Evolutionary conservation across 2,113 vertebrate species (phyloP).

Genomic region (Phylloscopus trochiloides): DNA sequence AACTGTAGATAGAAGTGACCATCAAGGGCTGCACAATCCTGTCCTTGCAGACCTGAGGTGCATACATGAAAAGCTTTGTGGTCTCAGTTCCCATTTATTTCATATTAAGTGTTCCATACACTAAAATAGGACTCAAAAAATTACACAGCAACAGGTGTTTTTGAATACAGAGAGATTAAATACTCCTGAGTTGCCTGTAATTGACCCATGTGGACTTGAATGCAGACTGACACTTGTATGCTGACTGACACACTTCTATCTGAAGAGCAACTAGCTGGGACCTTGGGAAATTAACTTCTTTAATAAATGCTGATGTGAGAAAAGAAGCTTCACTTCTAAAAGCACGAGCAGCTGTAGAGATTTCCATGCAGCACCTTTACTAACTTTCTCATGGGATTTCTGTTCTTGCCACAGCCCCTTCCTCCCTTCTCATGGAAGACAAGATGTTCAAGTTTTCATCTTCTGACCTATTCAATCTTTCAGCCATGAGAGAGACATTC

Average conservation of each 20-base stretch:
- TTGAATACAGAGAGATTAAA: neutral
- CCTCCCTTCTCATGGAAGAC: neutral
- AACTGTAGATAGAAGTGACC: neutral
- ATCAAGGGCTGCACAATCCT: neutral
- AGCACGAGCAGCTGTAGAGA: neutral
- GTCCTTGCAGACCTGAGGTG: neutral
- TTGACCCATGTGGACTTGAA: neutral
- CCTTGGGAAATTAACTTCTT: neutral
- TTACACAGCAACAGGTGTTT: neutral
- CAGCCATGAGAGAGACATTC: neutral
- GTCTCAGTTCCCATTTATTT: neutral
- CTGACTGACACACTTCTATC: neutral
- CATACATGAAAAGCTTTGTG: neutral
- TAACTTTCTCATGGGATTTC: neutral
- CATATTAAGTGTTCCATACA: neutral
- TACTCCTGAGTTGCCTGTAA: neutral
- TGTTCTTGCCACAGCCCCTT: neutral
- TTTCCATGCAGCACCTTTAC: neutral
- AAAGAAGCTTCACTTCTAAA: neutral
- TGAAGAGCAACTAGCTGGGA: neutral
- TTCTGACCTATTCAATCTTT: neutral
- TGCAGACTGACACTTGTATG: neutral
- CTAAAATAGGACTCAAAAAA: neutral
- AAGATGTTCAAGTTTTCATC: neutral
- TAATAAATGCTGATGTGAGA: neutral